Evolutionary conservation across 1,140 invertebrate species (phyloP), one percentile per base, ranked within the genome.

Genomic region (Conus ventricosus): DNA sequence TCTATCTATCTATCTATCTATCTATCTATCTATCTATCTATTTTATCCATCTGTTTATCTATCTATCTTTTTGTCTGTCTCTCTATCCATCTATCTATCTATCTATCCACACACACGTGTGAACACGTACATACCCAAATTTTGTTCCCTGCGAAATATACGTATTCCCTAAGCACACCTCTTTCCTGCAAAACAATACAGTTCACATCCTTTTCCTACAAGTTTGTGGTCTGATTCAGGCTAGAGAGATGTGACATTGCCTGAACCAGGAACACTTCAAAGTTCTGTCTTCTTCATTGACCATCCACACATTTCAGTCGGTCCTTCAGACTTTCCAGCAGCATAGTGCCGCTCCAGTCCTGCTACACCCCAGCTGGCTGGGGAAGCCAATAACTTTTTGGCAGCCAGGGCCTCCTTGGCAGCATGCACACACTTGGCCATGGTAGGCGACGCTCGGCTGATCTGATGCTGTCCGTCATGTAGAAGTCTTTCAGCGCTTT

Each of bases 361-460:
- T 71, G 15, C 23, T 23, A 4, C 23, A 71, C 6, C 67, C 0
- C 67, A 23, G 67, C 6, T 6, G 67, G 20, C 6, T 6, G 67
- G 80, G 15, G 51, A 17, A 25, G 8, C 17, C 53, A 5, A 17
- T 90, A 84, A 91, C 54, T 92, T 91, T 57, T 87, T 85, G 57
- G 78, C 85, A 39, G 17, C 88, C 51, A 92, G 91, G 39, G 92
- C 90, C 23, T 93, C 92, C n/a, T 85, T 88, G 13, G 90, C 90
- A 67, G 99, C 98, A 93, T 98, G 97, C 81, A 99, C 97, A 96
- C 99, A 99, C 95, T 99, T 99, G 53, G 99, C 98, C 99, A 99
- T 99, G 57, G 99, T 99, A 88, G 97, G 97, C 23, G 99, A 99
- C 23, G 99, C 98, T 94, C 99, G 96, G 88, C 39, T 39, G 39